These are phyloP conservation scores for Cataglyphis rosenhaueri DNA, from an alignment of 2,888 invertebrate genomes.

Conservation along the genomic window DNA sequence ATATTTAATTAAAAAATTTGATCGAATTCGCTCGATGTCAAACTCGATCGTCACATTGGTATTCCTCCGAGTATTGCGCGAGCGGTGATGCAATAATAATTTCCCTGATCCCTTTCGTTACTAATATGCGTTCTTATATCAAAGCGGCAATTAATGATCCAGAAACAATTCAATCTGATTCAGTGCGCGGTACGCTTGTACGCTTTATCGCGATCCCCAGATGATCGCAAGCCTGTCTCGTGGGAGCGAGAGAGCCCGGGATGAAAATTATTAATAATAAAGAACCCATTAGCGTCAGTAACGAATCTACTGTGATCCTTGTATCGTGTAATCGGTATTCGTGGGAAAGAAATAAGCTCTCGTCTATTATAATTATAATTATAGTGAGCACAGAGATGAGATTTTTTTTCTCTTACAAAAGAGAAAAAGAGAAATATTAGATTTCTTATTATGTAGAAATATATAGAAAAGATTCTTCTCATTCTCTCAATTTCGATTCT, in stretches of 20 bases:
- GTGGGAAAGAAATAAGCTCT: slow-evolving; percentile 30
- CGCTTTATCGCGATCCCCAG: slow-evolving; percentile 40
- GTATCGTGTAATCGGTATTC: slow-evolving; percentile 21
- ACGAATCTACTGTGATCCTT: slow-evolving; percentile 17
- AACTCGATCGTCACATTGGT: slow-evolving; percentile 16
- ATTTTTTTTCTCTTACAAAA: not conserved
- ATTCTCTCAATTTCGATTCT: not conserved
- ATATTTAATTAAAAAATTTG: not conserved
- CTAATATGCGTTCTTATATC: slow-evolving; percentile 20
- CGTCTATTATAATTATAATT: slow-evolving; percentile 7
- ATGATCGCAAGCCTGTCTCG: slow-evolving; percentile 28
- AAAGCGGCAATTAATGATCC: slow-evolving; percentile 56
- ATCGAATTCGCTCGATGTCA: not conserved
- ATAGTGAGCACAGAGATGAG: not conserved
- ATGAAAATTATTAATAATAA: slow-evolving; percentile 63
- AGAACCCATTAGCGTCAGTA: slow-evolving; percentile 54
- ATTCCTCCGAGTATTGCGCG: not conserved
- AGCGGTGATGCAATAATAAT: slow-evolving; percentile 37
- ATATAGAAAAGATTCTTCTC: not conserved
- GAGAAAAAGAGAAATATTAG: not conserved
- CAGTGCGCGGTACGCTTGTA: slow-evolving; percentile 30
- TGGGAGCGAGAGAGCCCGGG: slow-evolving; percentile 37
- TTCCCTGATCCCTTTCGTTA: slow-evolving; percentile 8
- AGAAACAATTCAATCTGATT: slow-evolving; percentile 54
- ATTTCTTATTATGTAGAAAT: slow-evolving; percentile 19